Evolutionary conservation across 2,888 invertebrate species (phyloP), one percentile per base, ranked within the genome.

Genomic region (Lutraria lutraria): DNA sequence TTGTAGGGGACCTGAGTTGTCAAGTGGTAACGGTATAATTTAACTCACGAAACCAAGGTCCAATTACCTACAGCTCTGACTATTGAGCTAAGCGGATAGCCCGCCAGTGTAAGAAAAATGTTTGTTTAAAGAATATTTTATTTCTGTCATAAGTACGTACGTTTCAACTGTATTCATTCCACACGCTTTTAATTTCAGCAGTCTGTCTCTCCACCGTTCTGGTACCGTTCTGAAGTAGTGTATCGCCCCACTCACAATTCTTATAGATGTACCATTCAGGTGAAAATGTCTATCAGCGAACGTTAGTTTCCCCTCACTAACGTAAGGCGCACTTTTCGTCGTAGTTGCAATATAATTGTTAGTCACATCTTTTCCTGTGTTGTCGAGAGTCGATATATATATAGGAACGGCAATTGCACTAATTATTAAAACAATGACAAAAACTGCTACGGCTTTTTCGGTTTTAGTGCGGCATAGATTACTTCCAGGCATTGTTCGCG

Each of bases 81-180:
- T 43, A 43, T 43, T 43, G 43, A 43, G 43, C 43, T 43, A 43
- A 43, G 43, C 43, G 43, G 43, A 43, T 8, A 8, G 43, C n/a
- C n/a, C n/a, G n/a, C n/a, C n/a, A n/a, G n/a, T n/a, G 43, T 4
- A 43, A 43, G 4, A 43, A 2, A 43, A 43, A 43, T 4, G 8
- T 43, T 4, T 43, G 2, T 8, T 43, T 43, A 43, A 43, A 43
- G 8, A 2, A 43, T 43, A 43, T 8, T 43, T 43, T 43, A n/a
- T 60, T 60, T 19, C 25, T 68, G 1, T 25, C n/a, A n/a, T n/a
- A n/a, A 68, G 13, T 76, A 76, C 84, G 93, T 91, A 96, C 96
- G 96, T 96, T 93, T 96, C 96, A 0, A 96, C 93, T 25, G 95
- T 95, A 88, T 96, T 96, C n/a, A 96, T 92, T n/a, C 96, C 96